Base-by-base conservation (phyloP, 1,140 invertebrate genomes). In the Leucophenga varia region DNA sequence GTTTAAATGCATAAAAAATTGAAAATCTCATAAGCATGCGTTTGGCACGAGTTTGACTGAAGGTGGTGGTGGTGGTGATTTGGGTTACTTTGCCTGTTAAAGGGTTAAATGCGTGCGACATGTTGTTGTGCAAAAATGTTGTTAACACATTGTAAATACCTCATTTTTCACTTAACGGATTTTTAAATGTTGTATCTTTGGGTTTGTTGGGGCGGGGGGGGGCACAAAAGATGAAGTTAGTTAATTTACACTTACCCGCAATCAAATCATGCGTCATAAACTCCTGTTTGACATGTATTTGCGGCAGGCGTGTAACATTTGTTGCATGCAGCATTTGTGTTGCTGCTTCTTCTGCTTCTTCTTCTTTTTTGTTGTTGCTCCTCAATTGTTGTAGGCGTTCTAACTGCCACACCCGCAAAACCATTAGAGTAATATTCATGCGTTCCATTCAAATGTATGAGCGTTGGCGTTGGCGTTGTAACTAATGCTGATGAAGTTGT, bases 121-220 rank as follows among this genome's bases (percentile, higher is more conserved):
- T 58, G 64, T 35, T 35, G 14, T 2, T 16, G 32, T 17, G 4
- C n/a, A 68, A 64, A 67, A 67, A 71, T 61, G 67, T 59, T 67
- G 67, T 71, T 71, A 71, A 70, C 67, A 71, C 67, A 64, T 71
- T 71, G 67, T 71, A 71, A 71, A 71, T 71, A 71, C 67, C 67
- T 71, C 63, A 54, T 71, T 71, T 71, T 67, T 67, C 67, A 71
- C 67, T 71, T 71, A 71, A 71, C 64, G 56, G 64, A 55, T 50
- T 65, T 67, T 68, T 67, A 65, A 65, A 57, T 65, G 65, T 61
- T 44, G 44, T 64, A 53, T 61, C 35, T 49, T 18, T 17, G 25
- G 9, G 28, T 47, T 51, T 46, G 43, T 50, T 54, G 40, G 48
- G 6, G 42, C 13, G 3, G 16, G 3, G 6, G 2, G 19, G 10